phyloP scores from a whole-genome alignment of 2,888 invertebrate species.

The Ornithoptera alexandrae region DNA sequence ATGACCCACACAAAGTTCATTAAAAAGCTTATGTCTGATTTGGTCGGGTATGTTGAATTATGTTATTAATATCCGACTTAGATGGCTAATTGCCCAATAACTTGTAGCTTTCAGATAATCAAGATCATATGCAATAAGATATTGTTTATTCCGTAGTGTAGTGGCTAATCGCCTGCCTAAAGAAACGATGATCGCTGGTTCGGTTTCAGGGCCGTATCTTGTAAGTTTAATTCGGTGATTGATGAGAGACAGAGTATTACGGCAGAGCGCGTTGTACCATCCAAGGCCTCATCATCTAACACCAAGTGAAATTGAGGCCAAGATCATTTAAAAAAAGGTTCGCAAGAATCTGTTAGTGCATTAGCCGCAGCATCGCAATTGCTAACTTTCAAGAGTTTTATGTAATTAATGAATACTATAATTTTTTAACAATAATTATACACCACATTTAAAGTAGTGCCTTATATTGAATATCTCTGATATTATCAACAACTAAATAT shows the following conservation, averaged over 20 bases:
- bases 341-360: background rate
- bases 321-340: background rate
- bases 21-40: too few species aligned
- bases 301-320: background rate
- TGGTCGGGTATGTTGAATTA: too few species aligned
- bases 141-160: background rate
- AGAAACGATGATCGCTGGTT: background rate
- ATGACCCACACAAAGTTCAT: too few species aligned
- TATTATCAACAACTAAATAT: constrained; percentile 1
- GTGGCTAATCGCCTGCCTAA: background rate
- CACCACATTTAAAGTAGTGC: constrained; percentile 13
- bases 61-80: too few species aligned
- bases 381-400: background rate
- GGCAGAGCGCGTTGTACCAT: background rate
- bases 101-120: too few species aligned
- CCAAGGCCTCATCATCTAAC: background rate
- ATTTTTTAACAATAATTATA: background rate
- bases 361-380: background rate
- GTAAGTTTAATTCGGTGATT: background rate
- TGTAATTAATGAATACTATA: too few species aligned
- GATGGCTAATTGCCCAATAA: too few species aligned
- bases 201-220: background rate
- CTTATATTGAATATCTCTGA: constrained; percentile 14
- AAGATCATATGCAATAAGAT: too few species aligned
- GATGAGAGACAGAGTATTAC: background rate